Base-by-base conservation (phyloP, 2,797 vertebrate genomes). In the Paratrypauchen microcephalus region DNA sequence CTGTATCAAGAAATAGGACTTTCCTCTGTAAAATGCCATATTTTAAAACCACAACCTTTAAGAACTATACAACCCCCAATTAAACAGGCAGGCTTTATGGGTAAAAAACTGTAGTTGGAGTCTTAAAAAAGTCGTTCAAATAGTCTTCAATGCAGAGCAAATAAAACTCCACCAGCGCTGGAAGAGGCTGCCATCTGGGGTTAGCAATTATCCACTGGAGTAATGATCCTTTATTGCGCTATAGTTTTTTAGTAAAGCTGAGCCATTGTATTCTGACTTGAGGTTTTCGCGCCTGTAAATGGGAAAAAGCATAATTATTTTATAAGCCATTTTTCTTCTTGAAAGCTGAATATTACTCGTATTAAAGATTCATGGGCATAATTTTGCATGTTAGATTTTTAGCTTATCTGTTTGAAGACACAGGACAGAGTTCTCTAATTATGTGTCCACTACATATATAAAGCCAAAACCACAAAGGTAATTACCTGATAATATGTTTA, bases 121-220 rank as follows among this genome's bases (percentile, higher is more conserved):
- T 36, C 21, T 67, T 56, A 24, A 55, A 66, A 66, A 66, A 76
- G 66, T 58, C 76, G 15, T 66, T 68, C 59, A 56, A 52, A 68
- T 30, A n/a, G n/a, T 76, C 62, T 74, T 73, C 52, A 65, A 52
- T 45, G 70, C 39, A 13, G 59, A 73, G 74, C 76, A 81, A 79
- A 76, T 79, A 83, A 65, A 75, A 75, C 58, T 70, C 71, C n/a
- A 15, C 47, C 63, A 73, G 39, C 72, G 64, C 66, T 66, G 66
- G 64, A 60, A 59, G 1, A 63, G 23, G 50, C 67, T 66, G 69
- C 65, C 75, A 72, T 76, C 72, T 78, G 74, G 61, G 56, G 24
- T 80, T 45, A 68, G 67, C 66, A 76, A 88, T 86, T 81, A 74
- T 73, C 79, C 63, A 64, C 74, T 65, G 57, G 62, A 65, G 28